Evolutionary conservation across 2,113 vertebrate species (phyloP).

Genomic region (Peucedramus taeniatus): DNA sequence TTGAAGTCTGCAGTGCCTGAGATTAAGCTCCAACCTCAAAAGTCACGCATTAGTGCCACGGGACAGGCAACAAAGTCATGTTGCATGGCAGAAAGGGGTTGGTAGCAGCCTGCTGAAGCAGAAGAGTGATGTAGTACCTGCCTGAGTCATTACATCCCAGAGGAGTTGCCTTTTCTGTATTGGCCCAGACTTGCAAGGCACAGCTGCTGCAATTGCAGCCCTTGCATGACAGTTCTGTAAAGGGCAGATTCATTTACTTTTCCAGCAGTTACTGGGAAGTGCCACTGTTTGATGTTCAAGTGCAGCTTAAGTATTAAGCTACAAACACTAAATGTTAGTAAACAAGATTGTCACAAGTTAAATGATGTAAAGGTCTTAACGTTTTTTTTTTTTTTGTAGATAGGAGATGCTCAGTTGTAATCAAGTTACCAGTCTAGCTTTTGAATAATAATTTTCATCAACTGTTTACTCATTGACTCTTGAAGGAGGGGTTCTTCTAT

Average conservation of each 20-base stretch:
- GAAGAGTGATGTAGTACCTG: neutral
- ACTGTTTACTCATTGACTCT: neutral
- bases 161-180: neutral
- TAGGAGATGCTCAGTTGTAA: neutral
- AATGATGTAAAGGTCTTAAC: neutral
- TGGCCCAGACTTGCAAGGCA: neutral
- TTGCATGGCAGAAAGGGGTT: neutral
- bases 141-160: neutral
- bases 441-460: neutral
- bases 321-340: neutral
- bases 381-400: neutral
- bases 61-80: neutral
- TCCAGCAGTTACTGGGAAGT: neutral
- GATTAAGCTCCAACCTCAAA: neutral
- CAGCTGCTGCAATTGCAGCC: neutral
- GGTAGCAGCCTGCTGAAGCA: neutral
- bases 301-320: neutral
- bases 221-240: neutral
- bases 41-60: fast-evolving
- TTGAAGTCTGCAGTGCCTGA: neutral
- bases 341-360: neutral
- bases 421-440: neutral
- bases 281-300: neutral
- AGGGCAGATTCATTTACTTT: neutral
- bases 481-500: neutral